These are phyloP conservation scores for Zaprionus davidi DNA, from an alignment of 1,140 invertebrate genomes.

Conservation along the genomic window DNA sequence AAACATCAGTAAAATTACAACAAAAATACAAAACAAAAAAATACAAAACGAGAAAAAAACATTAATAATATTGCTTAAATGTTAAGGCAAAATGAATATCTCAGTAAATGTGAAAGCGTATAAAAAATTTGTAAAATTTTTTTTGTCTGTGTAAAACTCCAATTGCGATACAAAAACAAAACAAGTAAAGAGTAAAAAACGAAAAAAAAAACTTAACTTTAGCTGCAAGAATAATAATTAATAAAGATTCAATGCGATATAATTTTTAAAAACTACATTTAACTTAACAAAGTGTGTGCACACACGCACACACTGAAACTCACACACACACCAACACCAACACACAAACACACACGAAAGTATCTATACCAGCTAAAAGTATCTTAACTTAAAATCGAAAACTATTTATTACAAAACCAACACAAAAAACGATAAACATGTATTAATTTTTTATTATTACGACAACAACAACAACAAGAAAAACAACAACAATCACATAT, in stretches of 20 bases:
- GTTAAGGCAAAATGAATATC: conserved; percentile 77
- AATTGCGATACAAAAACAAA: conserved; percentile 74
- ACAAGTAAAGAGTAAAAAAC: conserved; percentile 39
- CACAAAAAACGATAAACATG: conserved; percentile 67
- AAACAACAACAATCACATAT: conserved; percentile 69
- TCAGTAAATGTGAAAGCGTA: conserved; percentile 82
- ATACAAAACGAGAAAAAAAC: conserved; percentile 34
- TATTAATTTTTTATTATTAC: conserved; percentile 81
- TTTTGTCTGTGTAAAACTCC: conserved; percentile 78
- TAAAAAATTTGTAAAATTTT: conserved; percentile 82
- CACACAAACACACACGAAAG: conserved; percentile 61
- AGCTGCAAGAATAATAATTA: conserved; percentile 55
- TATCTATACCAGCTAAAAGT: conserved; percentile 67
- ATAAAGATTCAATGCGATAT: conserved; percentile 75
- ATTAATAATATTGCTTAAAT: conserved; percentile 57
- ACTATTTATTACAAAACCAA: conserved; percentile 72
- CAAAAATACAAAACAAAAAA: conserved; percentile 36
- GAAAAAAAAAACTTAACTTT: conserved; percentile 56
- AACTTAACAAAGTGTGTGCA: conserved; percentile 48
- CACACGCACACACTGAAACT: conserved; percentile 38
- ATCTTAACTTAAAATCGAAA: conserved; percentile 63
- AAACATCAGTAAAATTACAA: conserved; percentile 29
- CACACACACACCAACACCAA: conserved; percentile 57
- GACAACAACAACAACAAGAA: conserved; percentile 53
- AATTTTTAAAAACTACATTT: conserved; percentile 76